These are phyloP conservation scores for Halisarca cf. caerulea DNA, from an alignment of 37 sponge, comb jelly and placozoan genomes.

Conservation along the genomic window DNA sequence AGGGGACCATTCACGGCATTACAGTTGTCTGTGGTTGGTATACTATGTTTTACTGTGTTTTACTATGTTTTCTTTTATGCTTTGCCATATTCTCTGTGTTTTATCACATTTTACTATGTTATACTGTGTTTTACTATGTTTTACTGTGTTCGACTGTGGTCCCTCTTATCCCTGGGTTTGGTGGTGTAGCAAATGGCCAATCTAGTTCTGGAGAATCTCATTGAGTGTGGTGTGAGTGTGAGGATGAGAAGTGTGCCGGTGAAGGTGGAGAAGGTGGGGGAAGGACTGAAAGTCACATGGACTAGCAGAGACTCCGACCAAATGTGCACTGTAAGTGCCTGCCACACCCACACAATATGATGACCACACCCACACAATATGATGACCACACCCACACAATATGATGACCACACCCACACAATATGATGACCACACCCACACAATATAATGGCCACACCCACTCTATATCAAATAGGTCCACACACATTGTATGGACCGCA, in stretches of 20 bases:
- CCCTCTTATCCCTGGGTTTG: background rate
- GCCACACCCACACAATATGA: background rate
- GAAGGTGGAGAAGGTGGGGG: background rate
- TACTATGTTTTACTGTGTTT: too few species aligned
- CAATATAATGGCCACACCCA: too few species aligned
- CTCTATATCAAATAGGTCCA: too few species aligned
- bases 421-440: too few species aligned
- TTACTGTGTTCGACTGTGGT: background rate
- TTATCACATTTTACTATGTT: too few species aligned
- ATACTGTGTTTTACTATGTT: background rate
- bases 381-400: too few species aligned
- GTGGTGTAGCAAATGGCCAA: conserved; percentile 12
- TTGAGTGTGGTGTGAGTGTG: background rate
- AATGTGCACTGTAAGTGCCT: background rate
- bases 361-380: too few species aligned
- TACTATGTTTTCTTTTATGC: too few species aligned
- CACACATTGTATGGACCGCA: too few species aligned
- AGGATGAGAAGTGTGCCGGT: background rate
- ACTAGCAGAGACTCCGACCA: background rate
- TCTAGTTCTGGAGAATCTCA: background rate
- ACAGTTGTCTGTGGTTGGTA: too few species aligned
- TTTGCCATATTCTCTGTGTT: background rate
- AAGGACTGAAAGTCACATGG: background rate
- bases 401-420: too few species aligned
- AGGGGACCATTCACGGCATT: too few species aligned